Base-by-base conservation (phyloP, 2,888 invertebrate species). In the Sphecodes monilicornis region DNA sequence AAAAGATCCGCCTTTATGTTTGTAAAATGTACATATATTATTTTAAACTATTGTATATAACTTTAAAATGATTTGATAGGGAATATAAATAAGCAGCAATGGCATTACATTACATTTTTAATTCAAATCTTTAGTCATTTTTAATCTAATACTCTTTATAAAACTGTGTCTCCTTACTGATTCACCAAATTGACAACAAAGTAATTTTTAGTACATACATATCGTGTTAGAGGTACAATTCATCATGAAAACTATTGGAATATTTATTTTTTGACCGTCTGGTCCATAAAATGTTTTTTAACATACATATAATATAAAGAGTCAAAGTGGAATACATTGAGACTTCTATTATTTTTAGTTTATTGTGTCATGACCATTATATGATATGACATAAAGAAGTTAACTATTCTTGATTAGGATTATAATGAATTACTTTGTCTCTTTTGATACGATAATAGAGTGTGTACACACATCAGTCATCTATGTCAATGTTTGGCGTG, bases 171-270 rank as follows among this genome's bases (percentile, higher is more conserved):
- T 88, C 79, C 71, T 88, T 85, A 86, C 78, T 70, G 57, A 84
- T 84, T 80, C 84, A 84, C 89, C 79, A 78, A 80, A 80, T 86
- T 85, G 82, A 91, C 88, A 89, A 87, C 89, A 89, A 91, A 90
- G 85, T 92, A 92, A 92, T 90, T 92, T 92, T 92, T 92, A 91
- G 92, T 92, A 91, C 87, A 92, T 92, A 93, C 92, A 93, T 93
- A 93, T 93, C 92, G 91, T 91, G 75, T 90, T 92, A 92, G 91
- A 90, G 86, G 89, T 92, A 92, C 92, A 90, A 91, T 88, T 86
- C 79, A 84, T 85, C 82, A 70, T 84, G 73, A 80, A 85, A 79
- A 76, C 50, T 80, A 68, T 84, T 50, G 74, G 79, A 76, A 43
- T 29, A 82, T 85, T 89, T 50, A 76, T 88, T 89, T 85, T 29